Evolutionary conservation across 2,888 invertebrate species (phyloP), one percentile per base, ranked within the genome.

Genomic region (Theretra japonica): DNA sequence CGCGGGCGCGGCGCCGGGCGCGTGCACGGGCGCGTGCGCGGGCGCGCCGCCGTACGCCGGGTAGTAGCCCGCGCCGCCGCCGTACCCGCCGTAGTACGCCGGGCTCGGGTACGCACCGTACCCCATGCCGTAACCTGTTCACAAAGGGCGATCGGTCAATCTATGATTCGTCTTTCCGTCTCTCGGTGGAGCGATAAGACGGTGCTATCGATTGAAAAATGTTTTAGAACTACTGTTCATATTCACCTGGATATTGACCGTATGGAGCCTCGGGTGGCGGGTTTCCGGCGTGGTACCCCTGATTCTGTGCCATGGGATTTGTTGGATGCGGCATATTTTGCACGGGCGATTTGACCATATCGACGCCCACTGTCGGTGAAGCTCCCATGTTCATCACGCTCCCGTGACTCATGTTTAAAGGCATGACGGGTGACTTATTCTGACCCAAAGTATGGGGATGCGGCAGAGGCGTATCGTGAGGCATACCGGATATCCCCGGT

Each of bases 81-180:
- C 93, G 85, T 95, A 95, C 65, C 94, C 95, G 28, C 94, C 95
- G 86, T 95, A 95, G 81, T 95, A 95, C 57, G 95, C 90, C 50
- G 94, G 90, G 79, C 90, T 93, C 6, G 91, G 88, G 77, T 92
- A 94, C 70, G 86, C 90, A 17, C 91, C 90, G 78, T 93, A 94
- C 1, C 92, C 91, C 89, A 93, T 89, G 0, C 90, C 89, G 80
- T 94, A 94, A 75, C 92, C 94, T 94, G 81, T 6, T 69, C 4
- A 75, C 72, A 73, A 73, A 53, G 4, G 2, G 11, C 21, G 1
- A 19, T 17, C 11, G 19, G 19, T 33, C n/a, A 21, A 17, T 25
- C 5, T 15, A 25, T 3, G 4, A 25, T 25, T n/a, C n/a, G 53
- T 17, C n/a, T 19, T n/a, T n/a, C 53, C 41, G 41, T 3, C 41